phyloP scores from a whole-genome alignment of 2,797 vertebrate species.

The Sibirionetta formosa region DNA sequence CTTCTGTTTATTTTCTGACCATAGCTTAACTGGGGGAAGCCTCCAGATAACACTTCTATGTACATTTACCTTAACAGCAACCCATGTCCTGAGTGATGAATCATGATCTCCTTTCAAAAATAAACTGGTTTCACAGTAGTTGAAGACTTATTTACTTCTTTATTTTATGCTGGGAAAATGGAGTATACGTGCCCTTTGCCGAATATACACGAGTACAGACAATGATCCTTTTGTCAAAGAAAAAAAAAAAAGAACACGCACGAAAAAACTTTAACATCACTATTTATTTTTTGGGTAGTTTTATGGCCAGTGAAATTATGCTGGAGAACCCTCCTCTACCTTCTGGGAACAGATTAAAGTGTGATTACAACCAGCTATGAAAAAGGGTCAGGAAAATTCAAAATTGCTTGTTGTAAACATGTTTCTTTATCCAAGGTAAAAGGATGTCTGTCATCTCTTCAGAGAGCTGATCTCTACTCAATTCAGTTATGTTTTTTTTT shows the following conservation, averaged over 20 bases:
- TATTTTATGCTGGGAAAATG: not conserved
- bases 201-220: not conserved
- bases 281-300: not conserved
- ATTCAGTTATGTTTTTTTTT: not conserved
- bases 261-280: not conserved
- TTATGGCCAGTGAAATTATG: not conserved
- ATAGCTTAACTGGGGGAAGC: not conserved
- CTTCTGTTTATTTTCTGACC: not conserved
- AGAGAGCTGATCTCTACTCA: not conserved
- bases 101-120: not conserved
- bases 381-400: not conserved
- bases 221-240: not conserved
- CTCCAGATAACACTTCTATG: not conserved
- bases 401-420: not conserved
- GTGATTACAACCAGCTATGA: not conserved
- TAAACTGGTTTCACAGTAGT: not conserved
- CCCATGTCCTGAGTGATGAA: not conserved
- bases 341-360: not conserved
- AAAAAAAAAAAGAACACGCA: not conserved
- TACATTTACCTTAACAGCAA: not conserved
- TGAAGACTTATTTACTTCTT: not conserved
- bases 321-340: not conserved
- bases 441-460: not conserved
- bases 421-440: not conserved
- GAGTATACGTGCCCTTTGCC: not conserved